Base-by-base conservation (phyloP, 1,140 invertebrate species). In the Heliothis subflexa region DNA sequence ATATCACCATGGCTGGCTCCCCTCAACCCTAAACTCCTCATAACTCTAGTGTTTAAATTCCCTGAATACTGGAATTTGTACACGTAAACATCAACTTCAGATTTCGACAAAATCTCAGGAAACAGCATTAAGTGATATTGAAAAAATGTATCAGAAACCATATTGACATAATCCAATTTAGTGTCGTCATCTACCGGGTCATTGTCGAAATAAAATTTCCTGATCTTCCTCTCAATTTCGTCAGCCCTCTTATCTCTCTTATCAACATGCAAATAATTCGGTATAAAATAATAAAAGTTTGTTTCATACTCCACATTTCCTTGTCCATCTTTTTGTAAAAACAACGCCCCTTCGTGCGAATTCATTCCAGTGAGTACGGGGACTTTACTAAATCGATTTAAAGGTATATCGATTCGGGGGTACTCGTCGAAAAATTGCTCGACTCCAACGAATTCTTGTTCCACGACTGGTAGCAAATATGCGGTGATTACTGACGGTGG, bases 1-100 rank as follows among this genome's bases (percentile, higher is more conserved):
- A 97, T 95, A 81, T 97, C 96, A 0, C 95, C 96, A 80, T 97
- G 96, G 33, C 95, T 95, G 0, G 95, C 94, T 2, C 96, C 95
- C 84, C 91, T 86, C 5, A 95, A 52, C 0, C 87, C 88, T 14
- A 90, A 72, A 18, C 77, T 81, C 64, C 86, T 89, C 85, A 94
- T 89, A 0, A 82, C 72, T 5, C 86, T 86, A 0, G 90, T 89
- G 79, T 93, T 93, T 80, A 95, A 81, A 57, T 86, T 88, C 14
- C 93, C 91, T 18, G 68, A 59, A 59, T 94, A 95, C 11, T 86
- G 88, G 83, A 96, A 96, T 62, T 90, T 86, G 78, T 95, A 96
- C 0, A 95, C 80, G 81, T 95, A 96, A 0, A 94, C 87, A 12
- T 86, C 66, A 1, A 83, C 40, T 2, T 77, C 81, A 50, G 78